Evolutionary conservation across 2,113 vertebrate species (phyloP).

Genomic region (Prochilodus magdalenae): DNA sequence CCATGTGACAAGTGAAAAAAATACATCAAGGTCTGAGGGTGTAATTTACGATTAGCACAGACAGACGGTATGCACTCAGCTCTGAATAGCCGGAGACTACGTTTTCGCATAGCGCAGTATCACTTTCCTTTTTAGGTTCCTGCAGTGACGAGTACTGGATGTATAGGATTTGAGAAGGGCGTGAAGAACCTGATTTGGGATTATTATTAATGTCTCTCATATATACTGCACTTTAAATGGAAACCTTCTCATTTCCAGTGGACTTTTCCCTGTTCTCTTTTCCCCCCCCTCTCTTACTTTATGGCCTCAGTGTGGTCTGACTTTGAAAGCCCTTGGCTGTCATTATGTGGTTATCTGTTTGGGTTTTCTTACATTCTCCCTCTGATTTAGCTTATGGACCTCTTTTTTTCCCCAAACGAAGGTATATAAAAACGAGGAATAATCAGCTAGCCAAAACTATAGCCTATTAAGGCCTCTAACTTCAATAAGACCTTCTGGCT

Average conservation of each 20-base stretch:
- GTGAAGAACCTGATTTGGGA: neutral
- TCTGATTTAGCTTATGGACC: slow-evolving; percentile 70
- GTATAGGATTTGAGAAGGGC: neutral
- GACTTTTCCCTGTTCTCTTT: slow-evolving; percentile 24
- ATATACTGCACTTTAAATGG: neutral
- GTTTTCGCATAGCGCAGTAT: slow-evolving; percentile 15
- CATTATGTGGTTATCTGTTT: slow-evolving; percentile 74
- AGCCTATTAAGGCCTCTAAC: slow-evolving; percentile 54
- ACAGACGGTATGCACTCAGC: slow-evolving; percentile 43
- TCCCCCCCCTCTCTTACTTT: slow-evolving; percentile 55
- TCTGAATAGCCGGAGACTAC: slow-evolving; percentile 33
- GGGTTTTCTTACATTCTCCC: slow-evolving; percentile 65
- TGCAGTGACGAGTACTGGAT: neutral
- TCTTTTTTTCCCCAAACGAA: slow-evolving; percentile 60
- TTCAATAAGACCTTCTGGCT: slow-evolving; percentile 49
- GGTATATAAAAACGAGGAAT: slow-evolving; percentile 63
- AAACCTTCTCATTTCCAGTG: neutral
- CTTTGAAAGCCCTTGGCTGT: slow-evolving; percentile 70
- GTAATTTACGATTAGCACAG: slow-evolving; percentile 48
- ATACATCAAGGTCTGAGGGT: slow-evolving; percentile 42
- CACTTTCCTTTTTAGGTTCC: slow-evolving; percentile 36
- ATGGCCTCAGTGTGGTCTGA: slow-evolving; percentile 66
- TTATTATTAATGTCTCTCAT: neutral
- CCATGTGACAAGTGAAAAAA: slow-evolving; percentile 26
- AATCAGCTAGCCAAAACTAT: slow-evolving; percentile 66